phyloP scores from a whole-genome alignment of 2,797 vertebrate species.

The Poecilia wingei region DNA sequence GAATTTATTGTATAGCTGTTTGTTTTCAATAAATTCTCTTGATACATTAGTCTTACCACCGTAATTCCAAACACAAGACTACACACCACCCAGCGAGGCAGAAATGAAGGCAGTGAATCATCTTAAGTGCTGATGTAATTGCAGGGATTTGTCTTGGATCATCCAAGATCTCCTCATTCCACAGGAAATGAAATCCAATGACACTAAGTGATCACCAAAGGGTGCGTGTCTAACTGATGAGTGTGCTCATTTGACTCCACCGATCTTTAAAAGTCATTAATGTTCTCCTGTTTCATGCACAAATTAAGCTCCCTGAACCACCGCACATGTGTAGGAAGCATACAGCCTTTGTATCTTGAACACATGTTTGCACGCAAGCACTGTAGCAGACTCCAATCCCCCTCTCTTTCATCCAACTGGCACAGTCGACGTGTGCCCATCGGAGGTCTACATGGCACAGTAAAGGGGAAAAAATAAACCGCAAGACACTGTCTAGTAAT shows the following conservation, averaged over 20 bases:
- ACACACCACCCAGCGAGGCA: slow-evolving; percentile 38
- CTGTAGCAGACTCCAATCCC: slow-evolving; percentile 41
- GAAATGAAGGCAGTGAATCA: slow-evolving; percentile 66
- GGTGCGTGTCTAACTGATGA: slow-evolving; percentile 73
- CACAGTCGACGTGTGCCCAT: slow-evolving; percentile 57
- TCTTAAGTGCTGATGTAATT: slow-evolving; percentile 67
- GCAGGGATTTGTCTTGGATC: slow-evolving; percentile 75
- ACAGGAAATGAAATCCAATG: slow-evolving; percentile 77
- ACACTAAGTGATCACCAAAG: slow-evolving; percentile 74
- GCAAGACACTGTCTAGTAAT: slow-evolving; percentile 57
- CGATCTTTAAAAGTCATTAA: slow-evolving; percentile 79
- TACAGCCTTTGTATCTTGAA: slow-evolving; percentile 8
- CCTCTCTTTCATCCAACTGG: slow-evolving; percentile 55
- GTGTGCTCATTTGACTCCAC: slow-evolving; percentile 72
- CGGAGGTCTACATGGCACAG: slow-evolving; percentile 63
- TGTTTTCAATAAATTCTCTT: slow-evolving; percentile 33
- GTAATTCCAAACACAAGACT: slow-evolving; percentile 22
- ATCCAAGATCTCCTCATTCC: slow-evolving; percentile 64
- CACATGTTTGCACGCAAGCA: slow-evolving; percentile 20
- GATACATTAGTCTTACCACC: slow-evolving; percentile 32
- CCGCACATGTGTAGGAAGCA: slow-evolving; percentile 34
- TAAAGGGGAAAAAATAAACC: slow-evolving; percentile 62
- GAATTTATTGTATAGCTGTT: slow-evolving; percentile 12
- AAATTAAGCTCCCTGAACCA: slow-evolving; percentile 38
- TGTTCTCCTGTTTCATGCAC: slow-evolving; percentile 68